Conservation (phyloP, 2,113 vertebrate species). For the Actenoides hombroni region DNA sequence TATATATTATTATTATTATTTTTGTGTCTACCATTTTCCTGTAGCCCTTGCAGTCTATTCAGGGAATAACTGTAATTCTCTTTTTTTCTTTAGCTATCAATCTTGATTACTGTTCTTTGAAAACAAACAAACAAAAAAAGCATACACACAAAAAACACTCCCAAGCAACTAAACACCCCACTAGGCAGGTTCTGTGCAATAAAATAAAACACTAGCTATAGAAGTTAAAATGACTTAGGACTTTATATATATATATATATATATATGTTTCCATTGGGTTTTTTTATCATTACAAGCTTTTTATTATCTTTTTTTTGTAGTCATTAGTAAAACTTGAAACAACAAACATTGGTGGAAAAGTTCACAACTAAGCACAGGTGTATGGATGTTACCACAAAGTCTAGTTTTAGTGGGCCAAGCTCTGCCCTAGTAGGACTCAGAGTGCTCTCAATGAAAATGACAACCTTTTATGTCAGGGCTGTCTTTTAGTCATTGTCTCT, state of each 20-base stretch:
- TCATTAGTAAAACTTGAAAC: background rate
- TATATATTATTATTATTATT: background rate
- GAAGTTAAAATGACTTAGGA: background rate
- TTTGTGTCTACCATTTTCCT: constrained; percentile 26
- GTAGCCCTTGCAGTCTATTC: background rate
- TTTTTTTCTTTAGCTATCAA: background rate
- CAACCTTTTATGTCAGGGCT: background rate
- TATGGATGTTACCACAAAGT: background rate
- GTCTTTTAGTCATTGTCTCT: background rate
- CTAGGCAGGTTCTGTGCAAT: background rate
- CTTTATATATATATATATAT: no score
- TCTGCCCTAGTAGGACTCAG: background rate
- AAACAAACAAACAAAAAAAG: background rate
- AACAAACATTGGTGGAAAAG: background rate
- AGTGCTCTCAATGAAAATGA: background rate
- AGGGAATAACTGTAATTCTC: background rate
- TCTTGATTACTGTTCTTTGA: background rate
- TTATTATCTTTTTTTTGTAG: background rate
- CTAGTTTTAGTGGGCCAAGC: background rate
- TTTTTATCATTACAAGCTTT: background rate
- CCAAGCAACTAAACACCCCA: background rate
- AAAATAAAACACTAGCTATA: background rate
- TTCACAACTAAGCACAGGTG: background rate
- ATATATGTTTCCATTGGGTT: background rate
- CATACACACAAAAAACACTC: background rate